Conservation (phyloP, 2,888 invertebrate species). For the Tachystola acroxantha region DNA sequence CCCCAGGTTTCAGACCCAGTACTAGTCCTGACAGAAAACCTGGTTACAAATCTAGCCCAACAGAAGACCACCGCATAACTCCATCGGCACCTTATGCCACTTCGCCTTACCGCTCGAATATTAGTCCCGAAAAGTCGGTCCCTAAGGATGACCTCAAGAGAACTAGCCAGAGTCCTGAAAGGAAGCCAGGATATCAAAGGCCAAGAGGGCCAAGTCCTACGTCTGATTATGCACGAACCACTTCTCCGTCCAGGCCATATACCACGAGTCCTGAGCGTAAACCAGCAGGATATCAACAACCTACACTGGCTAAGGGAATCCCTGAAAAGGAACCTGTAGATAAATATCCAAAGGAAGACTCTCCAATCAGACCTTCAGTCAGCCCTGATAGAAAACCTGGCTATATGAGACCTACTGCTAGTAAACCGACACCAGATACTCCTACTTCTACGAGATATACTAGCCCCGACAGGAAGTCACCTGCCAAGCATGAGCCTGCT, state of each 20-base stretch:
- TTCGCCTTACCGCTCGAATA: slow-evolving; percentile 15
- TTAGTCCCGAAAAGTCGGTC: background rate
- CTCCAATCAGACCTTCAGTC: slow-evolving; percentile 13
- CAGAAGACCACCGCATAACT: slow-evolving; percentile 17
- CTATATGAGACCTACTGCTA: slow-evolving; percentile 47
- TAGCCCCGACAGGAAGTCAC: slow-evolving; percentile 34
- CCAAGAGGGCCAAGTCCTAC: slow-evolving; percentile 18
- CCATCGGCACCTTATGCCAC: slow-evolving; percentile 16
- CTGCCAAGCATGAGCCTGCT: slow-evolving; percentile 18
- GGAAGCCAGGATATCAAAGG: slow-evolving; percentile 3
- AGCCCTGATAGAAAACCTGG: slow-evolving; percentile 41
- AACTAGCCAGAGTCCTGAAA: slow-evolving; percentile 24
- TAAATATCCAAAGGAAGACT: slow-evolving; percentile 14
- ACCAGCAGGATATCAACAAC: slow-evolving; percentile 6
- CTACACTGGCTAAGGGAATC: slow-evolving; percentile 14
- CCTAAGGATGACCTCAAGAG: slow-evolving; percentile 13
- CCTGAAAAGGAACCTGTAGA: slow-evolving; percentile 23
- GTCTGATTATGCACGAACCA: slow-evolving; percentile 9
- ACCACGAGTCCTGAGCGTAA: slow-evolving; percentile 29
- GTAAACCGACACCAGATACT: slow-evolving; percentile 20
- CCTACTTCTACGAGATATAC: slow-evolving; percentile 14
- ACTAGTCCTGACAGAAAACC: slow-evolving; percentile 35
- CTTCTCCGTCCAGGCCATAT: slow-evolving; percentile 20
- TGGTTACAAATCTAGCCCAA: slow-evolving; percentile 10
- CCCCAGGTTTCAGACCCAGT: slow-evolving; percentile 16